Conservation (phyloP, 2,113 vertebrate genomes). For the Gnathonemus longibarbis region DNA sequence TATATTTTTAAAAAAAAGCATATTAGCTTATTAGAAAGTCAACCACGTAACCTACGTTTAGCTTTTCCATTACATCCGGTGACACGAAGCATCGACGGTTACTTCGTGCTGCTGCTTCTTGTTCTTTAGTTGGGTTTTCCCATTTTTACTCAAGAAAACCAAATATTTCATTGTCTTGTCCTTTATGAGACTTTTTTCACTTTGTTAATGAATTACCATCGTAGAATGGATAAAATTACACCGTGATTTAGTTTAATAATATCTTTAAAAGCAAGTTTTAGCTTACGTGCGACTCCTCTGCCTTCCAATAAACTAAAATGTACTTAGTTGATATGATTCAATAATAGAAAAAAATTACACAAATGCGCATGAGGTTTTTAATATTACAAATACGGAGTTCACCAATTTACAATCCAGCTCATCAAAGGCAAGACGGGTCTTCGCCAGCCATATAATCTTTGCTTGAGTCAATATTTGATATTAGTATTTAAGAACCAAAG, state of each 20-base stretch:
- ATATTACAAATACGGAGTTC: background rate
- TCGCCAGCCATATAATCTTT: background rate
- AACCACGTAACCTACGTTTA: background rate
- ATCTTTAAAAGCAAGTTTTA: background rate
- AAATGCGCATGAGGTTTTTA: background rate
- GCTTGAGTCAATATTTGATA: background rate
- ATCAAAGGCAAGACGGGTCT: background rate
- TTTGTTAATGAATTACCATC: background rate
- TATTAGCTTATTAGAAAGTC: background rate
- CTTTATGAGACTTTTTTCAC: background rate
- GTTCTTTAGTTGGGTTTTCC: background rate
- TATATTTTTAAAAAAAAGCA: background rate
- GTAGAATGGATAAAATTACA: background rate
- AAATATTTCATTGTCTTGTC: background rate
- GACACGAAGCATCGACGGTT: background rate
- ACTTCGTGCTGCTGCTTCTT: background rate
- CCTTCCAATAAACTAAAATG: background rate
- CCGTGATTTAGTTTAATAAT: background rate
- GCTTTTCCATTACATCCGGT: conserved; percentile 5
- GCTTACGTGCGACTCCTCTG: background rate
- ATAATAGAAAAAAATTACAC: background rate
- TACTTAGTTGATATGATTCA: background rate
- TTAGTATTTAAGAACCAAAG: background rate
- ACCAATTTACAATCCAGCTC: background rate
- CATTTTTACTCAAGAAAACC: background rate